These are phyloP conservation scores for Mimachlamys varia DNA, from an alignment of 2,888 invertebrate species.

Conservation along the genomic window DNA sequence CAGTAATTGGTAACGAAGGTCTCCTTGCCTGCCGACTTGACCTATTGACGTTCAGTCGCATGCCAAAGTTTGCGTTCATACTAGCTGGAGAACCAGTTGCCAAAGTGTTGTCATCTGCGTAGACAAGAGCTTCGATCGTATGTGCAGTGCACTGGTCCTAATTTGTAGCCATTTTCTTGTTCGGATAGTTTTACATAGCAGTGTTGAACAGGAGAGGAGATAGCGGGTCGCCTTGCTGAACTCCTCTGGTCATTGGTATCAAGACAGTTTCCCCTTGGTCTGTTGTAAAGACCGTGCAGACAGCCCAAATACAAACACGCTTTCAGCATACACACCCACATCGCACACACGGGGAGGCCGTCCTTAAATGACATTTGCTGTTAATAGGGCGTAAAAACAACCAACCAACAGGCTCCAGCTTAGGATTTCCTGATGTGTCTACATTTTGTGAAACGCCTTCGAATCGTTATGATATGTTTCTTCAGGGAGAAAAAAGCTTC, in stretches of 20 bases:
- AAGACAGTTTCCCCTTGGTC: no score
- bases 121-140: conserved; percentile 34
- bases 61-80: conserved; percentile 48
- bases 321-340: no score
- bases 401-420: background rate
- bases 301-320: no score
- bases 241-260: no score
- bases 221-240: conserved; percentile 53
- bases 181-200: conserved; percentile 48
- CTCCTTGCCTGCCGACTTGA: conserved; percentile 34
- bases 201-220: conserved; percentile 50
- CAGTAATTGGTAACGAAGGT: conserved; percentile 25
- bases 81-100: conserved; percentile 35
- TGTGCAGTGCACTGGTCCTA: no score
- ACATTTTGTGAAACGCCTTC: conserved; percentile 40
- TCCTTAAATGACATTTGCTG: no score
- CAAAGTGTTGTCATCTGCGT: conserved; percentile 50
- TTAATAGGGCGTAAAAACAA: no score
- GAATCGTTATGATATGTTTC: conserved; percentile 43
- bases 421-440: conserved; percentile 36
- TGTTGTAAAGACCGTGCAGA: no score
- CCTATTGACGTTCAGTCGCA: conserved; percentile 49
- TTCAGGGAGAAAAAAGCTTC: conserved; percentile 38
- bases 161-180: conserved; percentile 44
- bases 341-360: no score